These are phyloP conservation scores for Cirrhinus mrigala DNA, from an alignment of 2,797 vertebrate species.

Conservation along the genomic window DNA sequence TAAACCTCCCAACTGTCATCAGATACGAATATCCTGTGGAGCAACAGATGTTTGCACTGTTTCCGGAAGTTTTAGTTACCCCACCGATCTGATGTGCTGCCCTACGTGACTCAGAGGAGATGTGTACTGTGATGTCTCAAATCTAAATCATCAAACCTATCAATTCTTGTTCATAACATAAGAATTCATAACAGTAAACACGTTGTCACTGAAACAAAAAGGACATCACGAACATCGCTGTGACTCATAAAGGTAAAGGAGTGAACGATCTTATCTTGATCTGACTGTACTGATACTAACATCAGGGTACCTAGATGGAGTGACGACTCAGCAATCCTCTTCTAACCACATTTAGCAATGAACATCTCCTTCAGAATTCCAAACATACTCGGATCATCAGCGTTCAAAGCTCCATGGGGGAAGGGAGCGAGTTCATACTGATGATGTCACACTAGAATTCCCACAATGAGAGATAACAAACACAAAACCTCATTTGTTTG, in stretches of 20 bases:
- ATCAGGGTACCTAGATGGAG: slow-evolving; percentile 25
- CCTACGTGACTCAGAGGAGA: slow-evolving; percentile 27
- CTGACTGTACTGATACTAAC: slow-evolving; percentile 14
- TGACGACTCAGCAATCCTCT: slow-evolving; percentile 8
- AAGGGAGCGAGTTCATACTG: slow-evolving; percentile 13
- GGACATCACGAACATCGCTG: slow-evolving; percentile 7
- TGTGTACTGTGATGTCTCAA: slow-evolving; percentile 2
- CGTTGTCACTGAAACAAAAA: slow-evolving; percentile 2
- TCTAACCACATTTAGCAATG: slow-evolving; percentile 19
- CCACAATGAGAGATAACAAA: slow-evolving; percentile 42
- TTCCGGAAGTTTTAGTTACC: slow-evolving; percentile 43
- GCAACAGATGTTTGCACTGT: slow-evolving; percentile 47
- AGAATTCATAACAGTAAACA: background rate
- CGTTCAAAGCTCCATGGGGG: slow-evolving; percentile 27
- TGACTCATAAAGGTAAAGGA: slow-evolving; percentile 34
- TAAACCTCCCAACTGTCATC: slow-evolving; percentile 44
- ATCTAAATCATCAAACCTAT: slow-evolving; percentile 12
- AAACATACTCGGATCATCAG: slow-evolving; percentile 38
- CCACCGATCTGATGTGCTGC: slow-evolving; percentile 23
- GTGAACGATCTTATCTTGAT: slow-evolving; percentile 6
- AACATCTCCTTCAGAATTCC: slow-evolving; percentile 45
- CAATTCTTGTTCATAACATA: background rate
- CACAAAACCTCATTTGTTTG: slow-evolving; percentile 53
- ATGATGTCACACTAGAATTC: slow-evolving; percentile 51
- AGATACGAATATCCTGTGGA: slow-evolving; percentile 42